Base-by-base conservation (phyloP, 2,888 invertebrate species). In the Epistrophe eligans region DNA sequence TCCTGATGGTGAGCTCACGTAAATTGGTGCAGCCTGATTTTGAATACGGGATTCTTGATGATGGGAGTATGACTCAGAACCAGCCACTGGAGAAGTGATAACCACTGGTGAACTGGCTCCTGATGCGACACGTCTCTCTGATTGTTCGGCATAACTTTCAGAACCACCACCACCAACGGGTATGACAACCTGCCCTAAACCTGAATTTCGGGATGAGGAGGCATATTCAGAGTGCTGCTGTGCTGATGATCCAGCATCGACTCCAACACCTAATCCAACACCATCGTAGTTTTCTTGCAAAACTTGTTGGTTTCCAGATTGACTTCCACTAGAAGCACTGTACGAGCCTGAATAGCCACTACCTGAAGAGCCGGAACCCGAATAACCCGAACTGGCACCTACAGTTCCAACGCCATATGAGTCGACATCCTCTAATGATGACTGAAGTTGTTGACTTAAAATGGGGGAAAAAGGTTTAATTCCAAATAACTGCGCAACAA, bases 61-160 rank as follows among this genome's bases (percentile, higher is more conserved):
- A 73, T 90, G 91, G 17, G 90, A 84, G 64, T 90, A 92, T 7
- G 90, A 90, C 80, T 91, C 90, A 2, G 91, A 90, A 35, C 90
- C 90, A 35, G 89, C 90, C 40, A 70, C 38, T 79, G 91, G 70
- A 17, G 76, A 43, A n/a, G 48, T 10, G 17, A 77, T 60, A 73
- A 88, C 38, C 35, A 90, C 89, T 1, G 90, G 89, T 24, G 88
- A 79, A 19, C 88, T 67, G 13, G 89, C 90, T 28, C 88, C 88
- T 35, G 24, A 24, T 24, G 88, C 77, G 1, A 89, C 77, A 32
- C 84, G 89, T 17, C 79, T 80, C 74, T 89, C 89, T 17, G 88
- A 87, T 73, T 88, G 89, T 60, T 89, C 88, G 2, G 85, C 74
- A 57, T 76, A 88, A 15, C 79, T 89, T 10, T 88, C 84, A 19